Conservation (phyloP, 1,140 invertebrate species). For the Platyura marginata region DNA sequence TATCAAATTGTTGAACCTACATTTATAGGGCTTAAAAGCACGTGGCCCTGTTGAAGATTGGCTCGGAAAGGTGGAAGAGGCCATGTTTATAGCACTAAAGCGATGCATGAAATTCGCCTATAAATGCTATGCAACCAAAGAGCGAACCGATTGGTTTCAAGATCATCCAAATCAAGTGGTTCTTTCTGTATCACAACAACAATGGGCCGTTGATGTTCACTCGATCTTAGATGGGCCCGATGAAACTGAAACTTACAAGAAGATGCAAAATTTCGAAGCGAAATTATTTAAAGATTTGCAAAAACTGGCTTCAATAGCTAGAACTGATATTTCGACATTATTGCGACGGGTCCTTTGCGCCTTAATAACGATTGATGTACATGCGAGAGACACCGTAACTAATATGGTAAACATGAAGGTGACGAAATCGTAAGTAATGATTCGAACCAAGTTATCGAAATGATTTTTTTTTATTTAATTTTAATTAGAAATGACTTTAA, state of each 20-base stretch:
- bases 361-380: slow-evolving; percentile 73
- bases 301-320: slow-evolving; percentile 54
- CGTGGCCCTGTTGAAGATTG: slow-evolving; percentile 77
- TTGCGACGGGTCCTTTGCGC: slow-evolving; percentile 58
- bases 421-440: slow-evolving; percentile 33
- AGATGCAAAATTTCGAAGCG: slow-evolving; percentile 45
- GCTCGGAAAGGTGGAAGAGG: slow-evolving; percentile 68
- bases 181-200: slow-evolving; percentile 67
- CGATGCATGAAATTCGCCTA: slow-evolving; percentile 50
- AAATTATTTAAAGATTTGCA: slow-evolving; percentile 56
- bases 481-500: slow-evolving; percentile 41
- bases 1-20: too few species aligned
- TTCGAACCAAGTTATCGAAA: slow-evolving; percentile 1
- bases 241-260: slow-evolving; percentile 24
- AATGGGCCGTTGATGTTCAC: slow-evolving; percentile 65
- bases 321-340: slow-evolving; percentile 45
- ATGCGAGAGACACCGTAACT: slow-evolving; percentile 63
- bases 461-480: background rate
- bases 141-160: slow-evolving; percentile 21
- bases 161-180: slow-evolving; percentile 36
- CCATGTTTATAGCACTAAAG: slow-evolving; percentile 60
- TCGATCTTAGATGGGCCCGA: slow-evolving; percentile 39
- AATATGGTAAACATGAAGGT: slow-evolving; percentile 48
- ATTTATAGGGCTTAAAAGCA: slow-evolving; percentile 51
- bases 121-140: slow-evolving; percentile 19